A percentile compares a stretch with the other conserved stretches of the same genome.
Conservation (phyloP, 2,888 invertebrate species). For the Epiblema foenella region DNA sequence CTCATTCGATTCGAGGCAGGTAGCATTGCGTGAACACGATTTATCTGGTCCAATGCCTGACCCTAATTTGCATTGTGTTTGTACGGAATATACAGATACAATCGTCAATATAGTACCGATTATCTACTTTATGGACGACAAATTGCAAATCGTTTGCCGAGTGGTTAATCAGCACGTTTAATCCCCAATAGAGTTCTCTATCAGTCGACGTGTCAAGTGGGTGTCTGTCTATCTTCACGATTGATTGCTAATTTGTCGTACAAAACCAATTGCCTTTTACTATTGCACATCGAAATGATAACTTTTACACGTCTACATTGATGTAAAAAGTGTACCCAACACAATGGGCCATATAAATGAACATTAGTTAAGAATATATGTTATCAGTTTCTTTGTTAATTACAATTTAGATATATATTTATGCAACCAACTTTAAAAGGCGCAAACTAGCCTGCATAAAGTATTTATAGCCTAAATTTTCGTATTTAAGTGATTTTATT, state of each 20-base stretch:
- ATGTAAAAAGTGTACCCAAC: no score
- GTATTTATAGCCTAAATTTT: no score
- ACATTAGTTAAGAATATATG: no score
- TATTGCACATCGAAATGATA: neutral
- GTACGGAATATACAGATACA: neutral
- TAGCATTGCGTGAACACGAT: slow-evolving; percentile 21
- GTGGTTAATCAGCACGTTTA: neutral
- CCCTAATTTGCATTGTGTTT: slow-evolving; percentile 20
- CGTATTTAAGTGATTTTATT: no score
- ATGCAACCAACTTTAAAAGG: no score
- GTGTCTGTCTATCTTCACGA: neutral
- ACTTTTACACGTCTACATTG: no score
- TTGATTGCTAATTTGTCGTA: neutral
- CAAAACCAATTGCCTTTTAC: neutral
- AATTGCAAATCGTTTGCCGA: neutral
- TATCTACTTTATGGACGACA: neutral
- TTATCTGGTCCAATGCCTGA: slow-evolving; percentile 17
- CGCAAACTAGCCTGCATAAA: no score
- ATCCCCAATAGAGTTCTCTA: neutral
- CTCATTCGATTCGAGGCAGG: slow-evolving; percentile 2
- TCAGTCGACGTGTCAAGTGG: slow-evolving; percentile 1
- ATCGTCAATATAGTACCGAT: neutral
- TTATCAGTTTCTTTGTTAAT: no score
- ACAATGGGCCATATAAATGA: no score
- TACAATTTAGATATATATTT: no score